phyloP scores from a whole-genome alignment of 2,888 invertebrate species.

The Ophion ellenae region DNA sequence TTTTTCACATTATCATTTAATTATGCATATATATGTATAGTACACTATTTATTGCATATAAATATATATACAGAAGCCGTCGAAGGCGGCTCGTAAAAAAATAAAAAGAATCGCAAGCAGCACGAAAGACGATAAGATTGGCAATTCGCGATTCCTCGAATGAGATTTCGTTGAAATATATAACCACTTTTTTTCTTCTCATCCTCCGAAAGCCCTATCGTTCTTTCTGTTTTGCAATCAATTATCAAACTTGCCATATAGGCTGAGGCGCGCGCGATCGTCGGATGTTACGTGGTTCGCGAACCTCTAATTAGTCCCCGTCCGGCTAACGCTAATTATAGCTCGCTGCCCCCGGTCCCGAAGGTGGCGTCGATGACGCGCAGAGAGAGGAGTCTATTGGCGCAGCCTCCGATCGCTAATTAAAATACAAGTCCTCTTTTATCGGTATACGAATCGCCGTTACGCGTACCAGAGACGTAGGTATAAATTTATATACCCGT shows the following conservation, averaged over 20 bases:
- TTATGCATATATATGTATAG: too few species aligned
- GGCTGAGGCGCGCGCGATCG: neutral
- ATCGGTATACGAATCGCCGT: slow-evolving; percentile 53
- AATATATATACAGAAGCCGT: too few species aligned
- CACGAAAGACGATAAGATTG: too few species aligned
- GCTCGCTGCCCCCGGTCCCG: slow-evolving; percentile 38
- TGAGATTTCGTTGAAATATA: too few species aligned
- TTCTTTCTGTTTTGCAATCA: too few species aligned
- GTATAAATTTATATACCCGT: neutral
- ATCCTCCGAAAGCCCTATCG: too few species aligned
- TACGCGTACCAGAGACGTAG: slow-evolving; percentile 37
- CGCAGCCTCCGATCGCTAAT: slow-evolving; percentile 48
- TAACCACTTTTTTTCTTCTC: too few species aligned
- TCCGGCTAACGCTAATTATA: slow-evolving; percentile 61
- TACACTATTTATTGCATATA: too few species aligned
- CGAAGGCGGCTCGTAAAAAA: too few species aligned
- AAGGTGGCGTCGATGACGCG: slow-evolving; percentile 27
- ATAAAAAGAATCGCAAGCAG: too few species aligned
- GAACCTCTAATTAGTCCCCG: slow-evolving; percentile 72
- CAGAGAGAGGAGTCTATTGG: slow-evolving; percentile 37
- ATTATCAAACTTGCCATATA: neutral
- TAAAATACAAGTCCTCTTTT: slow-evolving; percentile 58
- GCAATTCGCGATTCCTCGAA: neutral
- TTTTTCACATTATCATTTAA: too few species aligned
- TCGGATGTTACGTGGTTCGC: neutral